phyloP scores from a whole-genome alignment of 2,888 invertebrate genomes.

The Tanypteryx hageni region DNA sequence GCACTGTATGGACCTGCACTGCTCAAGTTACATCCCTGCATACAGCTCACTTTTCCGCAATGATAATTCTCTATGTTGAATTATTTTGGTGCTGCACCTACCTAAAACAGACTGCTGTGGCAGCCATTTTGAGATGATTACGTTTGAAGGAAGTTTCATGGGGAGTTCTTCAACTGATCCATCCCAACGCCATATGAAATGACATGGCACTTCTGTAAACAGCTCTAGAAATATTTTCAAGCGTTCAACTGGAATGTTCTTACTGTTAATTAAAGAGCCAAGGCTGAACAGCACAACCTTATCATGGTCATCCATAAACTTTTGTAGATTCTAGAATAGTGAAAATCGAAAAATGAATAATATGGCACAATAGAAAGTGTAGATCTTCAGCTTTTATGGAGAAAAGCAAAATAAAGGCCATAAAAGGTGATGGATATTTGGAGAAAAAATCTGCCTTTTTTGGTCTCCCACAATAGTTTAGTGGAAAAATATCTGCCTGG shows the following conservation, averaged over 20 bases:
- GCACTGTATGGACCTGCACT: too few species aligned
- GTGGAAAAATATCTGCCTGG: too few species aligned
- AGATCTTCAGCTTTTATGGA: too few species aligned
- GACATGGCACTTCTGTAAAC: conserved; percentile 75
- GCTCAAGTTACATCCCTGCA: too few species aligned
- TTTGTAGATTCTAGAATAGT: conserved; percentile 72
- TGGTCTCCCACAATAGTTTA: too few species aligned
- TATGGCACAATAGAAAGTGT: too few species aligned
- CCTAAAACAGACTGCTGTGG: conserved; percentile 83
- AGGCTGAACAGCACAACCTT: conserved; percentile 77
- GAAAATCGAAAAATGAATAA: neutral
- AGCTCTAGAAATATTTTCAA: conserved; percentile 73
- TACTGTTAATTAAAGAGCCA: conserved; percentile 75
- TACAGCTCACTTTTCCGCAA: too few species aligned
- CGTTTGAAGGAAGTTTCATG: conserved; percentile 74
- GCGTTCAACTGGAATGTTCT: conserved; percentile 73
- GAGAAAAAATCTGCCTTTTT: too few species aligned
- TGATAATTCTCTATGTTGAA: too few species aligned
- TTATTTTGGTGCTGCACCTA: conserved; percentile 69
- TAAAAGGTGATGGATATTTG: too few species aligned
- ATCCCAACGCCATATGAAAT: conserved; percentile 77
- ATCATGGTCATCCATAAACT: conserved; percentile 74
- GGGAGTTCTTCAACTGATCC: conserved; percentile 71
- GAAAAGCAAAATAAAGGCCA: too few species aligned
- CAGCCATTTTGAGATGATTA: conserved; percentile 81